phyloP scores from a whole-genome alignment of 2,113 vertebrate genomes.

The Ibidorhyncha struthersii region DNA sequence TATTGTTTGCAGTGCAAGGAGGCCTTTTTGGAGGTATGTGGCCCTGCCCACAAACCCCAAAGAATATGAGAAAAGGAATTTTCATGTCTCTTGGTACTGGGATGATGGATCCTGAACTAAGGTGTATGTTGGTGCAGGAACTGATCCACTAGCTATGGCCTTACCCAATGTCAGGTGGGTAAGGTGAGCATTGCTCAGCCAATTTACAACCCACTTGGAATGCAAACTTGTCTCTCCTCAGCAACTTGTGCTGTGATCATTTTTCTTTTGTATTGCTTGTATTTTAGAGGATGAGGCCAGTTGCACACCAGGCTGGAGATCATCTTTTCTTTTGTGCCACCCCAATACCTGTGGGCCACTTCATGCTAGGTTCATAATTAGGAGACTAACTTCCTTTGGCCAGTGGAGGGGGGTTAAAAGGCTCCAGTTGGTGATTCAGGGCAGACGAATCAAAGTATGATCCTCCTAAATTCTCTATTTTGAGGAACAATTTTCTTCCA shows the following conservation, averaged over 20 bases:
- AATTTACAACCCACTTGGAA: not conserved
- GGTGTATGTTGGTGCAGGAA: not conserved
- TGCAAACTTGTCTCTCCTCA: not conserved
- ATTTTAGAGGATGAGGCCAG: not conserved
- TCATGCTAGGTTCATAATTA: not conserved
- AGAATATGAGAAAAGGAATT: not conserved
- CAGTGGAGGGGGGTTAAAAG: not conserved
- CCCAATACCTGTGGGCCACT: rapidly evolving
- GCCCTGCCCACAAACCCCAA: not conserved
- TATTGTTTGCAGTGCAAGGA: not conserved
- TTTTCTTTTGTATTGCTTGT: not conserved
- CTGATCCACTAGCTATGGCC: not conserved
- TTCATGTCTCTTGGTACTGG: not conserved
- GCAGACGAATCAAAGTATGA: not conserved
- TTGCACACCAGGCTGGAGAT: not conserved
- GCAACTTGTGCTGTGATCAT: not conserved
- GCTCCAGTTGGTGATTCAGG: not conserved
- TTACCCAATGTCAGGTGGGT: not conserved
- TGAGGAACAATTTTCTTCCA: not conserved
- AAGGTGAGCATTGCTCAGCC: not conserved
- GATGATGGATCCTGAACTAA: not conserved
- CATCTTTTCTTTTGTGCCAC: not conserved
- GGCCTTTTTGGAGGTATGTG: not conserved
- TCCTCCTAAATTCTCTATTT: not conserved
- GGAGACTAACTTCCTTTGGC: not conserved